These are phyloP conservation scores for Mesorhabditis belari DNA, from an alignment of 2,888 invertebrate genomes.

Conservation along the genomic window DNA sequence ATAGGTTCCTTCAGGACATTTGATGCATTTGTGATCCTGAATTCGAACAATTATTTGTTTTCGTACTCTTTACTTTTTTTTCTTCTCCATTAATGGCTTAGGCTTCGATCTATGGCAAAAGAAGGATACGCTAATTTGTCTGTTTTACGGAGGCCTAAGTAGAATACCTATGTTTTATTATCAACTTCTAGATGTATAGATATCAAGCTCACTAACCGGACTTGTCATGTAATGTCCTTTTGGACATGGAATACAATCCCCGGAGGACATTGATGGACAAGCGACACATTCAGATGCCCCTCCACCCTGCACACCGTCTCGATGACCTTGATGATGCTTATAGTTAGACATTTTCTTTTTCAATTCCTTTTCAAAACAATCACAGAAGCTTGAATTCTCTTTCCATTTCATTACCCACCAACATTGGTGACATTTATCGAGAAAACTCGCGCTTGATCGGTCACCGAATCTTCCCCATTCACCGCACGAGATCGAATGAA, in stretches of 20 bases:
- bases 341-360: not conserved
- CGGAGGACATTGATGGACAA: constrained; percentile 46
- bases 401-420: constrained; percentile 9
- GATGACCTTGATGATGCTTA: not conserved
- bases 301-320: constrained; percentile 38
- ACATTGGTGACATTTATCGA: constrained; percentile 61
- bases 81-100: too few relatives aligned
- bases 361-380: not conserved
- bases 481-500: constrained; percentile 43
- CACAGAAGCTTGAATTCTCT: not conserved
- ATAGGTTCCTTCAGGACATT: constrained; percentile 56
- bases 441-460: constrained; percentile 58
- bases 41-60: too few relatives aligned
- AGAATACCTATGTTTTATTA: too few relatives aligned
- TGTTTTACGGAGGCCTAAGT: too few relatives aligned
- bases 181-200: not conserved
- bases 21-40: constrained; percentile 53
- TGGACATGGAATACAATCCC: constrained; percentile 60
- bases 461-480: constrained; percentile 31
- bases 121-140: too few relatives aligned
- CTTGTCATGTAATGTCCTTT: constrained; percentile 58
- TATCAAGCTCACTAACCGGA: constrained; percentile 7
- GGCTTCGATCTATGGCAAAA: too few relatives aligned
- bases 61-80: too few relatives aligned
- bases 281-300: constrained; percentile 61